Conservation (phyloP, 2,797 vertebrate genomes). For the Hemibagrus guttatus region DNA sequence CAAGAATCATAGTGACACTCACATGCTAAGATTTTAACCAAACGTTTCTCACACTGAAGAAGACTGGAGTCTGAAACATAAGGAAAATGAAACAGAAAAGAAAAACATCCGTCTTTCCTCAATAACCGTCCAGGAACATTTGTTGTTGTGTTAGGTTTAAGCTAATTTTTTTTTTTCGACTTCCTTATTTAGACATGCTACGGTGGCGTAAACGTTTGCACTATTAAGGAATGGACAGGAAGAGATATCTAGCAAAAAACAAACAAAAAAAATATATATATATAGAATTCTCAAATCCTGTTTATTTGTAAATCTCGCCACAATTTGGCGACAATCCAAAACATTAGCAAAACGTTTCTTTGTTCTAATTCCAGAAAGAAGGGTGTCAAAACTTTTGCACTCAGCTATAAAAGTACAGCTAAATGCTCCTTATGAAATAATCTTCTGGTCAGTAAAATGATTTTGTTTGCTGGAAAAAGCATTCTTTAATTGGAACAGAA, state of each 20-base stretch:
- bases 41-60: too few species aligned
- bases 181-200: background rate
- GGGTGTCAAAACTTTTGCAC: background rate
- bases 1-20: too few species aligned
- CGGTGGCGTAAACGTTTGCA: background rate
- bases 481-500: background rate
- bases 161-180: background rate
- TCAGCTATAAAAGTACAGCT: background rate
- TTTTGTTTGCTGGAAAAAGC: background rate
- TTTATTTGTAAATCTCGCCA: too few species aligned
- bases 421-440: background rate
- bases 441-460: background rate
- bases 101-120: background rate
- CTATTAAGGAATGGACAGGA: background rate
- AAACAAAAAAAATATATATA: background rate
- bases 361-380: background rate
- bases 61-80: background rate
- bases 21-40: too few species aligned
- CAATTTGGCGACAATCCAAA: background rate
- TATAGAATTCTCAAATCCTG: background rate
- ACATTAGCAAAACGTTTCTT: background rate
- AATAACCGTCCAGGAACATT: background rate
- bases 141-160: background rate
- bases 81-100: background rate
- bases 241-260: background rate